Base-by-base conservation (phyloP, 2,888 invertebrate species). In the Eilema sororculum region DNA sequence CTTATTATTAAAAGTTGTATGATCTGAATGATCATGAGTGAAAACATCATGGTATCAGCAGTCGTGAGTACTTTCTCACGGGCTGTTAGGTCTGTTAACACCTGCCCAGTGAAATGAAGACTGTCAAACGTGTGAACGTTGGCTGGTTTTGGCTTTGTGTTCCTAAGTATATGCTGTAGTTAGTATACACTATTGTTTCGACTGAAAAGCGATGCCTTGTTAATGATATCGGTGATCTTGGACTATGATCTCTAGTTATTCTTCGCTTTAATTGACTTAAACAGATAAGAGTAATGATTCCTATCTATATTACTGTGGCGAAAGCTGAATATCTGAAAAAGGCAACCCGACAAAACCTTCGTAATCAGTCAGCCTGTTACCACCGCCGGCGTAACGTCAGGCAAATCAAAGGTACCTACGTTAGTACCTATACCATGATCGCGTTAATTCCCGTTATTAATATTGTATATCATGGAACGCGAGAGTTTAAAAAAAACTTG, bases 51-150 rank as follows among this genome's bases (percentile, higher is more conserved):
- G 83, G 84, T 78, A 80, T 76, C 78, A 80, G 79, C 86, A 86
- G 86, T 85, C 84, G 89, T 87, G 87, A 81, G 85, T 86, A 89
- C 88, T 89, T 89, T 91, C 91, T 86, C 91, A 90, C 88, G 84
- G 67, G 77, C 65, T 72, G 72, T 78, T 83, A 77, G 69, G 79
- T 84, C 80, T 41, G 13, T 41, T 41, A 41, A 41, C 41, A 41
- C 75, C n/a, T 79, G 73, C 58, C 82, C 75, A 76, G 73, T 65
- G 74, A 79, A 74, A 78, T 75, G 20, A 74, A 69, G 33, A 28
- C 73, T 71, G 65, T 69, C 69, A 71, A 70, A 67, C 76, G 70
- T 77, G 77, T 57, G 73, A 78, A 73, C 25, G 25, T 57, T 52
- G 64, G 2, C 52, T n/a, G 33, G 24, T 41, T 65, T 69, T 72